These are phyloP conservation scores for Trogon surrucura DNA, from an alignment of 2,113 vertebrate genomes.

Conservation along the genomic window DNA sequence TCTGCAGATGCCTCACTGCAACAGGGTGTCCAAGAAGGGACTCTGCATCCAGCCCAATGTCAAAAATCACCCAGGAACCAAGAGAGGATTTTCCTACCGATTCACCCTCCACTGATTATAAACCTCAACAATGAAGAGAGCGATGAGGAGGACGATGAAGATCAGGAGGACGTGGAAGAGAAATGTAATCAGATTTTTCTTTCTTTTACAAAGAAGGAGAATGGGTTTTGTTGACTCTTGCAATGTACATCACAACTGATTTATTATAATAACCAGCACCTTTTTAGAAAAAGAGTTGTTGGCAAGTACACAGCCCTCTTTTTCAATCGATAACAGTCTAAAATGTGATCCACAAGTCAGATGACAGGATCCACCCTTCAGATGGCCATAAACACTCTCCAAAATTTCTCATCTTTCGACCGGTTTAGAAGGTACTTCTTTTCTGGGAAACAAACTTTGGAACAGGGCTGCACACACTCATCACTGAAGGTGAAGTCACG, in stretches of 20 bases:
- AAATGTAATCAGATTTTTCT: no score
- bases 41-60: no score
- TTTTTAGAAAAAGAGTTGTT: no score
- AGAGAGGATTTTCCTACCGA: background rate
- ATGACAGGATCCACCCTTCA: background rate
- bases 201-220: no score
- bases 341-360: no score
- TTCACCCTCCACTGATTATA: background rate
- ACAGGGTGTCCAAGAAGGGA: no score
- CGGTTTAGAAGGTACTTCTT: background rate
- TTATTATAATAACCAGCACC: no score
- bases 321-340: no score
- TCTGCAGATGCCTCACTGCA: no score
- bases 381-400: background rate
- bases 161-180: slow-evolving; percentile 53
- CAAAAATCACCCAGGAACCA: slow-evolving; percentile 26
- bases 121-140: background rate
- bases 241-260: no score
- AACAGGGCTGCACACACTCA: fast-evolving
- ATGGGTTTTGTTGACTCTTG: no score
- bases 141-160: slow-evolving; percentile 51
- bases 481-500: background rate
- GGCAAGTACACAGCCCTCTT: no score
- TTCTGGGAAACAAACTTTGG: background rate
- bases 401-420: background rate